Conservation (phyloP, 2,113 vertebrate species). For the Fregetta grallaria region DNA sequence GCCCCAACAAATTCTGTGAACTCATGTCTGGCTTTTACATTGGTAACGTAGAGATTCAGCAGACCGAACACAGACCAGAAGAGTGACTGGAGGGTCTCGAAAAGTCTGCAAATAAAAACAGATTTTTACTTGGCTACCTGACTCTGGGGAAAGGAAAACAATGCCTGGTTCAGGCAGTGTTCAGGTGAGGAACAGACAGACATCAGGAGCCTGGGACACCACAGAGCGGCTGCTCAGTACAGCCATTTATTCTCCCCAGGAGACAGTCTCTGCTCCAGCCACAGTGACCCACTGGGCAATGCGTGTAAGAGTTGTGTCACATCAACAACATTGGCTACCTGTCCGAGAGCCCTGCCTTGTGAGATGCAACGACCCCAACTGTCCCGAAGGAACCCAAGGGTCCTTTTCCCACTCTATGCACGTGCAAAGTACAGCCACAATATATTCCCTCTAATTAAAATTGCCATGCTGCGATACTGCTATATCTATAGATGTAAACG, state of each 20-base stretch:
- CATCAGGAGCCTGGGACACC: neutral
- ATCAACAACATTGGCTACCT: neutral
- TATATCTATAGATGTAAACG: neutral
- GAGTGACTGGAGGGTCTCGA: constrained; percentile 96
- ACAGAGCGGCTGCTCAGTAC: neutral
- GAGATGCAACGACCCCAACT: neutral
- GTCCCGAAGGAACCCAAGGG: neutral
- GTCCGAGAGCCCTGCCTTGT: neutral
- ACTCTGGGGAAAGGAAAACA: neutral
- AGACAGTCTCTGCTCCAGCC: neutral
- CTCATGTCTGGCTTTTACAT: constrained; percentile 93
- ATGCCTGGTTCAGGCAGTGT: neutral
- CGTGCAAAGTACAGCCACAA: neutral
- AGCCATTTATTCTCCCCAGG: neutral
- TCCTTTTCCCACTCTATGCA: neutral
- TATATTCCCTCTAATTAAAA: neutral
- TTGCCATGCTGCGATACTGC: neutral
- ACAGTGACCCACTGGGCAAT: neutral
- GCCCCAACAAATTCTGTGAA: constrained; percentile 96
- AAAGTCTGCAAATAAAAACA: constrained; percentile 78
- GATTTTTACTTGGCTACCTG: neutral
- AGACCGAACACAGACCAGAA: constrained; percentile 98
- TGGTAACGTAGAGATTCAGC: constrained; percentile 93
- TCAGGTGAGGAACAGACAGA: neutral
- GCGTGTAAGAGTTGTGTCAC: neutral